Evolutionary conservation across 2,888 invertebrate genomes (phyloP), one percentile per base, ranked within the genome.

Genomic region (Oxycera nigricornis): DNA sequence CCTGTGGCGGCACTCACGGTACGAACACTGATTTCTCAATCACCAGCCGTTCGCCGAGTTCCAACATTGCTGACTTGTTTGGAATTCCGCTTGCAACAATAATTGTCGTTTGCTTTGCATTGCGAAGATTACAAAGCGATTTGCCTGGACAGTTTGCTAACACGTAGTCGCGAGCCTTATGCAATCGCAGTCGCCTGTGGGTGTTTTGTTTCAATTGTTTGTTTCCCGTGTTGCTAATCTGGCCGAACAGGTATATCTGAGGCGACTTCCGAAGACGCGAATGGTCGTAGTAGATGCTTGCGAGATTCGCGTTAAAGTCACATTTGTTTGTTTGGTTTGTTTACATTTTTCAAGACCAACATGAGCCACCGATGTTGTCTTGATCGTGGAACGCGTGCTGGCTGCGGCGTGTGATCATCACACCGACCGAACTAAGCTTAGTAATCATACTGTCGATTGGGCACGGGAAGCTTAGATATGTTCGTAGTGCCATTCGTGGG

Each of bases 331-430:
- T 3, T 11, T 7, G 3, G 46, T n/a, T 46, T 46, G 46, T 46
- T 46, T 46, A 46, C 46, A 46, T 46, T 46, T 46, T 46, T 46
- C 46, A 46, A 46, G 46, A n/a, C 17, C 46, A 46, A n/a, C n/a
- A n/a, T n/a, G n/a, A n/a, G 3, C 46, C 46, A 14, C 6, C 14
- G n/a, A n/a, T n/a, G n/a, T n/a, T n/a, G n/a, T n/a, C n/a, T n/a
- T n/a, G n/a, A n/a, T n/a, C n/a, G n/a, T n/a, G n/a, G n/a, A n/a
- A n/a, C n/a, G n/a, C n/a, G n/a, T n/a, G n/a, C n/a, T n/a, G n/a
- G n/a, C n/a, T n/a, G n/a, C n/a, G n/a, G n/a, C n/a, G n/a, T n/a
- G n/a, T n/a, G n/a, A n/a, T n/a, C n/a, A n/a, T n/a, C n/a, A n/a
- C n/a, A n/a, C n/a, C n/a, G n/a, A n/a, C n/a, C n/a, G n/a, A n/a